These are phyloP conservation scores for Chitala chitala DNA, from an alignment of 2,113 vertebrate genomes.

Conservation along the genomic window DNA sequence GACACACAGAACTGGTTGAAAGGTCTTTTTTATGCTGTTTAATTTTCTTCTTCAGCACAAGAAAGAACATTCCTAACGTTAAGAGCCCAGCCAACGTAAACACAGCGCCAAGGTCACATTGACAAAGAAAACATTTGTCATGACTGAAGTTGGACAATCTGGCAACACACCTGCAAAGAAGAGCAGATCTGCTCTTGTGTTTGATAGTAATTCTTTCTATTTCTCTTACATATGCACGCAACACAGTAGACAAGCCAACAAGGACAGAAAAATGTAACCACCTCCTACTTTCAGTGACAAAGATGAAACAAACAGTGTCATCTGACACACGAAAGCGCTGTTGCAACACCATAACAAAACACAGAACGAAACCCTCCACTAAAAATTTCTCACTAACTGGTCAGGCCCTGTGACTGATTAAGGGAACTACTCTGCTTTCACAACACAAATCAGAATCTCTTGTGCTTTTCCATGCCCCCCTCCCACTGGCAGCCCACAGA, in stretches of 20 bases:
- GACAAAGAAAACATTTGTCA: background rate
- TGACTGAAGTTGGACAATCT: background rate
- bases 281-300: background rate
- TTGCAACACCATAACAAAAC: background rate
- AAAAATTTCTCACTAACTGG: background rate
- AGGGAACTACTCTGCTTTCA: no score
- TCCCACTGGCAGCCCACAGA: no score
- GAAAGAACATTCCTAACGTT: background rate
- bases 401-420: background rate
- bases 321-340: background rate
- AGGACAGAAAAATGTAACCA: background rate
- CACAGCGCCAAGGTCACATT: background rate
- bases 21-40: background rate
- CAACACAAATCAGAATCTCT: no score
- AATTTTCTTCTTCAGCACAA: background rate
- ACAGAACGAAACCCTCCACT: background rate
- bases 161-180: background rate
- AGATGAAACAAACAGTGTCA: background rate
- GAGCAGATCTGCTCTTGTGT: background rate
- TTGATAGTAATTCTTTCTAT: background rate
- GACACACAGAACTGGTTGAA: background rate
- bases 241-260: background rate
- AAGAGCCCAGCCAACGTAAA: background rate
- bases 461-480: no score
- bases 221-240: background rate